Conservation (phyloP, 1,140 invertebrate genomes). For the Drosophila pandora region DNA sequence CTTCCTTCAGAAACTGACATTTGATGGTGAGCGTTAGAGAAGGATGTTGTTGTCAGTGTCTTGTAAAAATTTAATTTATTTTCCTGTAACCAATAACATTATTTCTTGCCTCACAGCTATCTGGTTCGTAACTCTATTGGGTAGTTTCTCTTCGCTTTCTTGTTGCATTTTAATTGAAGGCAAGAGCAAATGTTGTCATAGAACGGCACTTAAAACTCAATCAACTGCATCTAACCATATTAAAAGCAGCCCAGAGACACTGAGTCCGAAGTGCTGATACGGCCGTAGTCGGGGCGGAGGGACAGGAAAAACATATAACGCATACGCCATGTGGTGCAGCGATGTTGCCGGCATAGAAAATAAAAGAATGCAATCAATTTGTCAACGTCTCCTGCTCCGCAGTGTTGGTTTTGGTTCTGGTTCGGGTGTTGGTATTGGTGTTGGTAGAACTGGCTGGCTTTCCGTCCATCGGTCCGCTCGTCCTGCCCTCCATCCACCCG, state of each 20-base stretch:
- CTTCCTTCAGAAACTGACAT: neutral
- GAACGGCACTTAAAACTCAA: constrained; percentile 79
- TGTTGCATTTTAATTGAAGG: constrained; percentile 57
- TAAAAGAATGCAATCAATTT: constrained; percentile 81
- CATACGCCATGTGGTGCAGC: constrained; percentile 72
- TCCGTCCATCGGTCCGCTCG: constrained; percentile 12
- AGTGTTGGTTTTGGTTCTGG: constrained; percentile 11
- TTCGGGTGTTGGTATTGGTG: neutral
- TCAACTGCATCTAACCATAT: constrained; percentile 78
- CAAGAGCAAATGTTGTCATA: constrained; percentile 58
- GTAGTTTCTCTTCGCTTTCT: constrained; percentile 36
- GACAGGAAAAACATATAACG: constrained; percentile 36
- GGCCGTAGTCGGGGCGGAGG: neutral
- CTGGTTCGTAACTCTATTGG: constrained; percentile 20
- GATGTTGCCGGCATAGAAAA: constrained; percentile 55
- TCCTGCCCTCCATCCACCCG: neutral
- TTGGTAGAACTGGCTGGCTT: constrained; percentile 27
- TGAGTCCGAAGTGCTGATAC: constrained; percentile 2
- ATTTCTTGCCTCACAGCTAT: neutral
- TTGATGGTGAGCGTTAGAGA: neutral
- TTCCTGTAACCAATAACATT: neutral
- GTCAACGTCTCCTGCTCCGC: constrained; percentile 64
- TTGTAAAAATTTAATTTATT: neutral
- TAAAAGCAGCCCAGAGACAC: constrained; percentile 48
- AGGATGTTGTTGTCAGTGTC: too few relatives aligned